Evolutionary conservation across 2,888 invertebrate genomes (phyloP), one percentile per base, ranked within the genome.

Genomic region (Cremastinae sp.): DNA sequence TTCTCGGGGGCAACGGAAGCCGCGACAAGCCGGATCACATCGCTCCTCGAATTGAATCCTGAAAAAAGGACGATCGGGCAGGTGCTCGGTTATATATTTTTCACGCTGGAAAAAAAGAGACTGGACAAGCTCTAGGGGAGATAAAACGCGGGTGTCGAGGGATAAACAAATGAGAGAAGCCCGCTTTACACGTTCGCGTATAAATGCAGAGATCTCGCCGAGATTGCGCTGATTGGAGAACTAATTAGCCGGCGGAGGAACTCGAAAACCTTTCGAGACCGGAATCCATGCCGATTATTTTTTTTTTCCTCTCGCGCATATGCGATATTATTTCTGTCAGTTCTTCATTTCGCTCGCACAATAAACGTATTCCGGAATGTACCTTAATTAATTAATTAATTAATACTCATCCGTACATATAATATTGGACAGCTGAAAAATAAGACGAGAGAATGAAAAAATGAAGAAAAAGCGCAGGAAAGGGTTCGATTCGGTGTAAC

Each of bases 91-190:
- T 61, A n/a, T 36, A 65, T 43, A 36, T 58, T 49, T 68, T 83
- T 78, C 80, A 84, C 84, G 83, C 81, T 83, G 83, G 84, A 84
- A 82, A 86, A 84, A 82, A 75, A 78, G 36, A n/a, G n/a, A n/a
- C 76, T 80, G 82, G 83, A 84, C 86, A 85, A 81, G 2, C 28
- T 28, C 82, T 85, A 53, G 18, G 0, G 69, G 64, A 83, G 86
- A 86, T 86, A 86, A 85, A 68, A 71, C 61, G 74, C 10, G 47
- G 59, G 47, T 38, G 58, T 72, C 28, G 64, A n/a, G 34, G n/a
- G 58, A 18, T 8, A 2, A 38, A 49, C 28, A 34, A 34, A 41
- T 51, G 36, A 45, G 70, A 59, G 53, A 47, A 10, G 51, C 38
- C 41, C 41, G 41, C 41, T n/a, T 12, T 41, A 22, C 14, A 51